Evolutionary conservation across 2,888 invertebrate genomes (phyloP).

Genomic region (Atherix ibis): DNA sequence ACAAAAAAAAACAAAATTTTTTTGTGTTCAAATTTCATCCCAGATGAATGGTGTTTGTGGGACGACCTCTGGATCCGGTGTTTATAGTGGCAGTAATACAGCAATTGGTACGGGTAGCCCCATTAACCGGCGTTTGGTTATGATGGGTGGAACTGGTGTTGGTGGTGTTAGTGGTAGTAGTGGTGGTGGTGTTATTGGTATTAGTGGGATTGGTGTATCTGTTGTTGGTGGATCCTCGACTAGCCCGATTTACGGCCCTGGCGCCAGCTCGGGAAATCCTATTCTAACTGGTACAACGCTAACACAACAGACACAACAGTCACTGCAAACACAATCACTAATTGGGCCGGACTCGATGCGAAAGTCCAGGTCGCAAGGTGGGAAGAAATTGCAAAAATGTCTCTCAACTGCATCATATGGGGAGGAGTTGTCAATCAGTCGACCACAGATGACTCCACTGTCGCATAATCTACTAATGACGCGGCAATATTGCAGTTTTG

Average conservation of each 20-base stretch:
- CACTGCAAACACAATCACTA: slow-evolving; percentile 16
- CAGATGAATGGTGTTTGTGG: slow-evolving; percentile 16
- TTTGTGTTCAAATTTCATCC: slow-evolving; percentile 14
- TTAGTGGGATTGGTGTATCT: slow-evolving; percentile 6
- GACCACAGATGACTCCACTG: slow-evolving; percentile 20
- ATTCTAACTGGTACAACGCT: slow-evolving; percentile 12
- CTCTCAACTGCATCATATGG: slow-evolving; percentile 76
- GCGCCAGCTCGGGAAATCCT: slow-evolving; percentile 14
- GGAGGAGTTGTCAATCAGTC: slow-evolving; percentile 38
- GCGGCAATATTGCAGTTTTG: slow-evolving; percentile 90
- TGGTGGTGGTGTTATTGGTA: slow-evolving; percentile 16
- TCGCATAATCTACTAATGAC: slow-evolving; percentile 56
- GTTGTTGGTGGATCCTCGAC: slow-evolving; percentile 8
- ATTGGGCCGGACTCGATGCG: slow-evolving; percentile 43
- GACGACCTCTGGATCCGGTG: slow-evolving; percentile 14
- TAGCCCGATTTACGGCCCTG: slow-evolving; percentile 7
- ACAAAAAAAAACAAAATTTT: slow-evolving; percentile 10
- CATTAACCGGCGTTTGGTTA: slow-evolving; percentile 16
- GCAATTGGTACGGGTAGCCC: slow-evolving; percentile 18
- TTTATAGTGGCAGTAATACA: slow-evolving; percentile 19
- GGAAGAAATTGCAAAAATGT: slow-evolving; percentile 84
- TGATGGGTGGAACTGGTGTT: slow-evolving; percentile 17
- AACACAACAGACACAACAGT: slow-evolving; percentile 13
- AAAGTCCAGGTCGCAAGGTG: slow-evolving; percentile 89
- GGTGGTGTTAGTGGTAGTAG: slow-evolving; percentile 16